Evolutionary conservation across 1,140 invertebrate genomes (phyloP).

Genomic region (Portunus trituberculatus): DNA sequence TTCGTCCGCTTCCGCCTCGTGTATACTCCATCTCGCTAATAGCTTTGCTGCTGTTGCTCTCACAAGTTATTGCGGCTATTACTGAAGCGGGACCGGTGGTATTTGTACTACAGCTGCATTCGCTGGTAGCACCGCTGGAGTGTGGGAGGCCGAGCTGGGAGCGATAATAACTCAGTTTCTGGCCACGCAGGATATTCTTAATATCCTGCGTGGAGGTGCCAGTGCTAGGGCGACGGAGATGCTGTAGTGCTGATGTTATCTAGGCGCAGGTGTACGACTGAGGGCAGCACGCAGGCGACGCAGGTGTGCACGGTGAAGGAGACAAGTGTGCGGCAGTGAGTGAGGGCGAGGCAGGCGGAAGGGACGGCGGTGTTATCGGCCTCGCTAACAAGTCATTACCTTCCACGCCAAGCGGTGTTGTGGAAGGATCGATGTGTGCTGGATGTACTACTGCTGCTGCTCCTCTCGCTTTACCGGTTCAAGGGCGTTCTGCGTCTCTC

Average conservation of each 20-base stretch:
- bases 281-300: neutral
- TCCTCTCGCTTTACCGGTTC: neutral
- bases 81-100: neutral
- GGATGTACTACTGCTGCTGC: neutral
- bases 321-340: neutral
- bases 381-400: neutral
- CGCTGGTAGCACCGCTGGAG: neutral
- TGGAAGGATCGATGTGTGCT: neutral
- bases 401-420: neutral
- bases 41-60: neutral
- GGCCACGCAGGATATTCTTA: neutral
- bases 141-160: neutral
- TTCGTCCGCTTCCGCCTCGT: neutral
- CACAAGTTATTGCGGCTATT: neutral
- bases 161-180: slow-evolving; percentile 5
- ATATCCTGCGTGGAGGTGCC: neutral
- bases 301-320: neutral
- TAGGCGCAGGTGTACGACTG: neutral
- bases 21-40: neutral
- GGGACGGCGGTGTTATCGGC: neutral
- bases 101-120: neutral
- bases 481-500: neutral
- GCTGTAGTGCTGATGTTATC: neutral
- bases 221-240: neutral
- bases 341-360: neutral